These are phyloP conservation scores for Ctenicera cuprea DNA, from an alignment of 2,888 invertebrate genomes.

Conservation along the genomic window DNA sequence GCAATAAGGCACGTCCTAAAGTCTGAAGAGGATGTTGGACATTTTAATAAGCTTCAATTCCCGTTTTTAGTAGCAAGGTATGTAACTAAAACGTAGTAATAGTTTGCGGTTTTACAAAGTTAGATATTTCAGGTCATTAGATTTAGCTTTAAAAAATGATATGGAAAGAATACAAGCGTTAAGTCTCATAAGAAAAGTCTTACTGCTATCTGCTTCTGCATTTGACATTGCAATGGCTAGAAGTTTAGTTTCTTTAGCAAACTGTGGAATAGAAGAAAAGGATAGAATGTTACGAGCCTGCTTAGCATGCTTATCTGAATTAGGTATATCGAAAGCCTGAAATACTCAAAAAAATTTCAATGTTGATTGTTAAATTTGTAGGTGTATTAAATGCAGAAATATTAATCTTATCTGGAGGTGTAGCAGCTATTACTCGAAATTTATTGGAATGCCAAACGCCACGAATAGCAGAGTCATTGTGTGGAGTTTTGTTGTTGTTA, in stretches of 20 bases:
- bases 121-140: conserved; percentile 82
- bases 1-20: conserved; percentile 89
- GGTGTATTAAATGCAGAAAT: conserved; percentile 89
- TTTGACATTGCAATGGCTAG: conserved; percentile 87
- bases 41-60: conserved; percentile 87
- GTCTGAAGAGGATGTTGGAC: conserved; percentile 85
- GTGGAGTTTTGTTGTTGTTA: conserved; percentile 90
- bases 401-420: conserved; percentile 88
- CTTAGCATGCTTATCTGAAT: conserved; percentile 91
- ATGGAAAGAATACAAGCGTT: conserved; percentile 94
- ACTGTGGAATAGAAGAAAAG: conserved; percentile 85
- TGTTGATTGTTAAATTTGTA: conserved; percentile 65
- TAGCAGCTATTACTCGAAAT: conserved; percentile 87
- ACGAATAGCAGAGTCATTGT: conserved; percentile 91
- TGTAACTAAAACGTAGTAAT: conserved; percentile 41
- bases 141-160: conserved; percentile 92
- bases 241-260: conserved; percentile 88
- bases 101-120: not conserved
- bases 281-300: conserved; percentile 91
- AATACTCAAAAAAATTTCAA: too few relatives aligned
- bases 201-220: conserved; percentile 78
- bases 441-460: conserved; percentile 91
- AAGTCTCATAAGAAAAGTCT: conserved; percentile 85
- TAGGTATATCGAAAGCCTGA: conserved; percentile 75
- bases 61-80: conserved; percentile 89